A percentile compares a stretch with the other conserved stretches of the same genome.
phyloP scores from a whole-genome alignment of 2,888 invertebrate genomes.

The Xanthorhoe designata region DNA sequence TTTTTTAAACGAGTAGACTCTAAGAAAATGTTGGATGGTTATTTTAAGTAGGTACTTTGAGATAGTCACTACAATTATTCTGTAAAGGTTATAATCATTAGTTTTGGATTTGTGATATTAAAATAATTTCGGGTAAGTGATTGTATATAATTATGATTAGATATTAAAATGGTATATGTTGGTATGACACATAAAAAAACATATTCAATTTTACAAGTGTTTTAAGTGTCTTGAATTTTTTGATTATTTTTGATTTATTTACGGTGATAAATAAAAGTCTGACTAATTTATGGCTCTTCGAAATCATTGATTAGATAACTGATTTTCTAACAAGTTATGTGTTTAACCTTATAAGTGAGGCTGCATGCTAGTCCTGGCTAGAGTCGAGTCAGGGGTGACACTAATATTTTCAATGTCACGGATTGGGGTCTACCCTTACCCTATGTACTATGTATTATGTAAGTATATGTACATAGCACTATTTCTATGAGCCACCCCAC shows the following conservation, averaged over 20 bases:
- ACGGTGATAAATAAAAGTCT: not conserved
- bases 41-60: too few species aligned
- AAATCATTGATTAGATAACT: not conserved
- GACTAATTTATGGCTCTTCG: not conserved
- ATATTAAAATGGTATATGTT: too few species aligned
- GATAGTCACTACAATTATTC: too few species aligned
- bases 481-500: constrained; percentile 85
- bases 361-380: constrained; percentile 7
- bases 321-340: not conserved
- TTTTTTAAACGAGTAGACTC: too few species aligned
- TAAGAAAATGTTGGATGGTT: too few species aligned
- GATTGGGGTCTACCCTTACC: constrained; percentile 70
- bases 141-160: too few species aligned
- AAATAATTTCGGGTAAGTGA: too few species aligned
- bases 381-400: constrained; percentile 38
- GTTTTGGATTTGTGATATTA: too few species aligned
- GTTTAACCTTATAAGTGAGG: not conserved
- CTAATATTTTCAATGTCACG: constrained; percentile 75
- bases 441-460: constrained; percentile 70
- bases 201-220: too few species aligned
- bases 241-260: not conserved
- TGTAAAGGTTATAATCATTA: too few species aligned
- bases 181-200: too few species aligned
- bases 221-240: too few species aligned
- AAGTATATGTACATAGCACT: constrained; percentile 77